Base-by-base conservation (phyloP, 2,113 vertebrate species). In the Anthoscopus minutus region DNA sequence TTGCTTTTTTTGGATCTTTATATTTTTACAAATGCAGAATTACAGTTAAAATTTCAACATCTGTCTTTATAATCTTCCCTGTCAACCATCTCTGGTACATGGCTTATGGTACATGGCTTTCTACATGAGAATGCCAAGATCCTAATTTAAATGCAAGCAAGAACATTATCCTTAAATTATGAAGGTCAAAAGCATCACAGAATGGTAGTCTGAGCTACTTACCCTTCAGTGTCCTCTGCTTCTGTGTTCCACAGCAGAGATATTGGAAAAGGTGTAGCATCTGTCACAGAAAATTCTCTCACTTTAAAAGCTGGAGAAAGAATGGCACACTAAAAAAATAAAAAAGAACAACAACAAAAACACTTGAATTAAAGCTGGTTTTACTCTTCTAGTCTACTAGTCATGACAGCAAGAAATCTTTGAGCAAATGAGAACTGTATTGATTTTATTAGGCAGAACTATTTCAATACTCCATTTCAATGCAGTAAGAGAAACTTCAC, bases 271-370 rank as follows among this genome's bases (percentile, higher is more conserved):
- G 98, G 97, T 38, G 97, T 96, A 44, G 97, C 97, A 97, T 98
- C 98, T 56, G 98, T 98, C 91, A 98, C 97, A 15, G 98, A 98
- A 86, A 98, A 98, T 45, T 98, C 98, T 95, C 98, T 89, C 65
- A 98, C 98, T 98, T 98, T 98, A 96, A 98, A 98, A 62, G 98
- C 98, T 51, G 98, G 98, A 54, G 98, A 98, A 91, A 98, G 97
- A 86, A 98, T 98, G 60, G 98, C 98, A 95, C 98, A 98, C 98
- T 98, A 80, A 12, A 93, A 62, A 54, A 65, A 40, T 2, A 2
- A 42, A 8, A 30, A 19, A 15, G 22, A 15, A 14, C 19, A 33
- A 40, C 35, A 51, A 45, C 9, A 51, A 18, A 42, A 31, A 19
- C 7, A 61, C 4, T 71, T 38, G 5, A 8, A 24, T 91, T 93